phyloP scores from a whole-genome alignment of 2,888 invertebrate genomes.

The Shargacucullia verbasci region DNA sequence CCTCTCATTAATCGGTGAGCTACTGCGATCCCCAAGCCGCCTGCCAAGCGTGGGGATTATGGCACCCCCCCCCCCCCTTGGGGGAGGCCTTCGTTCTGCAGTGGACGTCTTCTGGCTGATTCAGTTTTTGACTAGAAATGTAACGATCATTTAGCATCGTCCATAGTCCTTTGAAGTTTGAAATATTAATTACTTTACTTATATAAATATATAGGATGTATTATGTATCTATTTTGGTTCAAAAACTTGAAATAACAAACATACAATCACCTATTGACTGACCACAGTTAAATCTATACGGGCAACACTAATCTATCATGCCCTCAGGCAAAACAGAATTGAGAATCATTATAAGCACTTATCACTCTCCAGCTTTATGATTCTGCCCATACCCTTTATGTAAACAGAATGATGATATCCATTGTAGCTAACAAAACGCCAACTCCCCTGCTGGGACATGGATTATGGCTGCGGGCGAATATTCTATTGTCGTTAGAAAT shows the following conservation, averaged over 20 bases:
- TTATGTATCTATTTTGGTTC: neutral
- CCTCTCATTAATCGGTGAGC: no score
- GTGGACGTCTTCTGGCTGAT: no score
- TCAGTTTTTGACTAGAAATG: no score
- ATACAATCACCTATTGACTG: slow-evolving; percentile 12
- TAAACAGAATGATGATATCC: slow-evolving; percentile 45
- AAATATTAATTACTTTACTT: no score
- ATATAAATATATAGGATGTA: no score
- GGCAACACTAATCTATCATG: slow-evolving; percentile 25
- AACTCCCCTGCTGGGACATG: slow-evolving; percentile 21
- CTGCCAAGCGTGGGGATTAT: no score
- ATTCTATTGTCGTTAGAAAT: slow-evolving; percentile 54
- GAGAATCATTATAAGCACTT: slow-evolving; percentile 42
- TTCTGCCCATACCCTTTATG: slow-evolving; percentile 35
- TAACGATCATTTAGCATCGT: no score
- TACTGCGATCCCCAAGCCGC: no score
- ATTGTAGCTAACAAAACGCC: slow-evolving; percentile 41
- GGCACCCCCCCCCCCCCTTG: no score
- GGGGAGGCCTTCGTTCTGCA: no score
- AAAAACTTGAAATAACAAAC: slow-evolving; percentile 10
- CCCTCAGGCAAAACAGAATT: slow-evolving; percentile 33
- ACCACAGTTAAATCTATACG: slow-evolving; percentile 19
- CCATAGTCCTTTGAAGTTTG: no score
- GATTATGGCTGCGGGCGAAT: slow-evolving; percentile 42
- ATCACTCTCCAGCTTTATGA: slow-evolving; percentile 35